A percentile compares a stretch with the other conserved stretches of the same genome.
Conservation (phyloP, 2,888 invertebrate species). For the Drosophila infuscata region DNA sequence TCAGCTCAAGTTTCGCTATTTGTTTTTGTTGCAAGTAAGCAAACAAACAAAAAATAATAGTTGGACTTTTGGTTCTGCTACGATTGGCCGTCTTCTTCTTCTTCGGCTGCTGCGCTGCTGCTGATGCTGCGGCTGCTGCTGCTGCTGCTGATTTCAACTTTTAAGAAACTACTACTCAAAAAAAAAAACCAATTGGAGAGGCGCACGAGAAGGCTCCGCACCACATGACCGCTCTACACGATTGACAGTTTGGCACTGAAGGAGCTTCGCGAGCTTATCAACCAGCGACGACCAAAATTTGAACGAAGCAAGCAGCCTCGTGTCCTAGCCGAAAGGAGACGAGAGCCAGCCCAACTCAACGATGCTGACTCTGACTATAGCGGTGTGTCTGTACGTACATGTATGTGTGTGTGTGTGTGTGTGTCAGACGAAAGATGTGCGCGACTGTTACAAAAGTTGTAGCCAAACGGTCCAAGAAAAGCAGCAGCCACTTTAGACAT, state of each 20-base stretch:
- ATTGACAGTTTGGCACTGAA: constrained; percentile 84
- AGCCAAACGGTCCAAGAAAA: constrained; percentile 44
- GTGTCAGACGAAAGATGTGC: constrained; percentile 39
- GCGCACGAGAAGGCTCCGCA: constrained; percentile 72
- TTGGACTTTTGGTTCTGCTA: constrained; percentile 36
- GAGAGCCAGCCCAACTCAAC: constrained; percentile 27
- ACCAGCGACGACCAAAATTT: constrained; percentile 16
- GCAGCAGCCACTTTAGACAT: constrained; percentile 49
- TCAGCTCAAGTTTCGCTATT: constrained; percentile 37
- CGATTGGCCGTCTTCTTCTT: constrained; percentile 33
- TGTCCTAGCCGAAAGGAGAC: constrained; percentile 26
- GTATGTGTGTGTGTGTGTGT: constrained; percentile 17
- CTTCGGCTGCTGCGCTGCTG: constrained; percentile 19
- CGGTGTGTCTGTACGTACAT: neutral
- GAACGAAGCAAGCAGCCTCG: constrained; percentile 20
- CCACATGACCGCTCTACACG: constrained; percentile 83
- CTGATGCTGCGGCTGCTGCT: constrained; percentile 18
- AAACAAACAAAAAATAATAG: constrained; percentile 36
- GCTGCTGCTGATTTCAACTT: constrained; percentile 44
- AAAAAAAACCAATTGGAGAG: constrained; percentile 65
- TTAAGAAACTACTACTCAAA: constrained; percentile 61
- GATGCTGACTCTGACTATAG: constrained; percentile 26
- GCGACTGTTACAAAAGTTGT: constrained; percentile 59
- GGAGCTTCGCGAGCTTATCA: constrained; percentile 57
- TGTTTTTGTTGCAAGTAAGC: constrained; percentile 32